Evolutionary conservation across 2,113 vertebrate genomes (phyloP).

Genomic region (Pelecanus crispus): DNA sequence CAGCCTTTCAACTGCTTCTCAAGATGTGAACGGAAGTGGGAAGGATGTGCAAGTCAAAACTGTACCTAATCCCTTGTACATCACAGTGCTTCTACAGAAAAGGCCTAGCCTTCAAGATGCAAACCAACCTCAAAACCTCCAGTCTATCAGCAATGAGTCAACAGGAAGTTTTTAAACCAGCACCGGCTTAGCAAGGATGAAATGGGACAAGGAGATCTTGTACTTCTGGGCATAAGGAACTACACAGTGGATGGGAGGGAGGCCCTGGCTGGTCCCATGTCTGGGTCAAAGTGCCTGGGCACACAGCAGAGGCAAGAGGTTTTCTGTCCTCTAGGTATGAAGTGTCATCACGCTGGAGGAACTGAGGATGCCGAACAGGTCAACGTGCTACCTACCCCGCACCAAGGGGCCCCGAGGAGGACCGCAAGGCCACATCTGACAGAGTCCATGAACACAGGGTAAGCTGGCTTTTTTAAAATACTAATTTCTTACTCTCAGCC

Average conservation of each 20-base stretch:
- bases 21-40: background rate
- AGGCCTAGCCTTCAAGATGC: background rate
- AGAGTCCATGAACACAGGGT: background rate
- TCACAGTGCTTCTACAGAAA: background rate
- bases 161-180: slow-evolving; percentile 14
- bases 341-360: background rate
- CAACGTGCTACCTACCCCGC: background rate
- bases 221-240: background rate
- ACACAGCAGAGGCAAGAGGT: background rate
- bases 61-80: background rate
- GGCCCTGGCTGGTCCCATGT: background rate
- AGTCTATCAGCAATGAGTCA: background rate
- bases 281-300: background rate
- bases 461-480: background rate
- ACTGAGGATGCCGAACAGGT: background rate
- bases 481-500: background rate
- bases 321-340: background rate
- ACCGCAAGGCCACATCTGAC: background rate
- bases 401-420: background rate
- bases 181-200: background rate
- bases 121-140: background rate
- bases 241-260: background rate
- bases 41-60: background rate
- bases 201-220: background rate
- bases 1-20: background rate